Conservation (phyloP, 2,888 invertebrate genomes). For the Autographa pulchrina region DNA sequence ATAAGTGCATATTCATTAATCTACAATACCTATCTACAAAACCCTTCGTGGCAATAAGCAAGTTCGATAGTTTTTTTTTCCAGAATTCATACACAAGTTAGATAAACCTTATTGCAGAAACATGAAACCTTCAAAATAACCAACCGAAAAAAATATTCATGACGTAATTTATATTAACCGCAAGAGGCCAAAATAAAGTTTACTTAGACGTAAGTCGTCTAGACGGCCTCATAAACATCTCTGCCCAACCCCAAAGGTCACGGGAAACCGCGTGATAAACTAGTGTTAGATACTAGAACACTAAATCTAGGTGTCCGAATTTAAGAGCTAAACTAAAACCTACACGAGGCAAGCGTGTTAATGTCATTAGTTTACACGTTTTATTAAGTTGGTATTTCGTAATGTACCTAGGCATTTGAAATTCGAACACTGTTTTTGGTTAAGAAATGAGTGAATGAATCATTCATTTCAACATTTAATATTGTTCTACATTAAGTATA, state of each 20-base stretch:
- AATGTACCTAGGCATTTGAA: background rate
- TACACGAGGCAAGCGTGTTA: background rate
- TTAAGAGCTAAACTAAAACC: background rate
- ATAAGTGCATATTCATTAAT: no score
- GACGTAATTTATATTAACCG: slow-evolving; percentile 25
- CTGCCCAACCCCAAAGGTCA: slow-evolving; percentile 50
- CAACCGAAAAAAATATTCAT: slow-evolving; percentile 13
- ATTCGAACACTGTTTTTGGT: background rate
- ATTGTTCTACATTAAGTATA: no score
- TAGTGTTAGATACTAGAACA: slow-evolving; percentile 12
- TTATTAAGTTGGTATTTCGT: background rate
- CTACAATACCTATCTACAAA: no score
- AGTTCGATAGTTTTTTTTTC: no score
- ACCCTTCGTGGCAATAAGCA: no score
- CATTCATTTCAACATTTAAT: no score
- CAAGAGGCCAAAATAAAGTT: slow-evolving; percentile 14
- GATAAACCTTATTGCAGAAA: background rate
- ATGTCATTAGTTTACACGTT: background rate
- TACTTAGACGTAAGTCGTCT: slow-evolving; percentile 27
- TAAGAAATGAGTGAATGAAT: background rate
- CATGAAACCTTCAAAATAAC: background rate
- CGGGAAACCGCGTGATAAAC: slow-evolving; percentile 22
- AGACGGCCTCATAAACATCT: slow-evolving; percentile 51
- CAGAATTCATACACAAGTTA: no score
- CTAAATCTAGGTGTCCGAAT: slow-evolving; percentile 24